Conservation (phyloP, 1,140 invertebrate species). For the Sweltsa coloradensis region DNA sequence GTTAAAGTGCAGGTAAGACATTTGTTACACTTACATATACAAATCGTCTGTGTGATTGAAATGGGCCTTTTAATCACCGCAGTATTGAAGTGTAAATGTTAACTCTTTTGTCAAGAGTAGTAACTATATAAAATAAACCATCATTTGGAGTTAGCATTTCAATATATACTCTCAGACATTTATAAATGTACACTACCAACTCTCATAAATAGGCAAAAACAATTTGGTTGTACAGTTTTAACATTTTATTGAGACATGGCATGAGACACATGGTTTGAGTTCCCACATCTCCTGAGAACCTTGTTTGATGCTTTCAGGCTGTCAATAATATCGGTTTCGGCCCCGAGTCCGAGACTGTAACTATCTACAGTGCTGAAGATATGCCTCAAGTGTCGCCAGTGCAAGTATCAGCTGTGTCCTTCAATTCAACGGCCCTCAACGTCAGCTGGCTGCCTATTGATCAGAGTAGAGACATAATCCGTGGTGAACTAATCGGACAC, state of each 20-base stretch:
- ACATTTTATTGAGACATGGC: too few species aligned
- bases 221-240: too few species aligned
- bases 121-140: constrained; percentile 8
- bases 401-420: constrained; percentile 58
- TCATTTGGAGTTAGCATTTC: too few species aligned
- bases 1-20: constrained; percentile 62
- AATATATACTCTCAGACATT: too few species aligned
- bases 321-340: constrained; percentile 73
- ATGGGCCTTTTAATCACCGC: too few species aligned
- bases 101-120: too few species aligned
- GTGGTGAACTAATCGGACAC: constrained; percentile 85
- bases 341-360: constrained; percentile 60
- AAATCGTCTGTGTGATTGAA: constrained; percentile 3
- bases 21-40: background rate
- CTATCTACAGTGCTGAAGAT: constrained; percentile 86
- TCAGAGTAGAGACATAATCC: constrained; percentile 66
- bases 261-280: too few species aligned
- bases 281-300: too few species aligned
- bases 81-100: too few species aligned
- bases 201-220: too few species aligned
- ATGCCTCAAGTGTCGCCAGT: constrained; percentile 87
- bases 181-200: too few species aligned
- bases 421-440: constrained; percentile 84
- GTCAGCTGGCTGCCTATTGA: constrained; percentile 86
- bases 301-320: constrained; percentile 36